Base-by-base conservation (phyloP, 2,113 vertebrate species). In the Ibidorhyncha struthersii region DNA sequence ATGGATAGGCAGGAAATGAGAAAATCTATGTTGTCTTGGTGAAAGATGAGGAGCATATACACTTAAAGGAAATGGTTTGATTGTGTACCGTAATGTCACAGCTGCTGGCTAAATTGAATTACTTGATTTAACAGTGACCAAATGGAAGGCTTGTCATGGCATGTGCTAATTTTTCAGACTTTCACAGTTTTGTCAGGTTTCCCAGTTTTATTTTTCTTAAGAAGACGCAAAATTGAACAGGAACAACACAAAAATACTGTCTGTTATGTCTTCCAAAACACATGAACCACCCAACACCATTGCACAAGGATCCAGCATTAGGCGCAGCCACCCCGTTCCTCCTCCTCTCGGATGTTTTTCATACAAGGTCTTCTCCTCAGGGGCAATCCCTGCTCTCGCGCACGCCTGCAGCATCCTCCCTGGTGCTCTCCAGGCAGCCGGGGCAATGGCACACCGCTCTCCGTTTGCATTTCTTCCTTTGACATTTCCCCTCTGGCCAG, bases 1-100 rank as follows among this genome's bases (percentile, higher is more conserved):
- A 94, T 86, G 85, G 90, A 80, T 62, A 80, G 88, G 85, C 96
- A 97, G 96, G 96, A 97, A 97, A 97, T 97, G 93, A 97, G 89
- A 97, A 96, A 92, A 53, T 43, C 49, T 58, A 0, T 34, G 89
- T 53, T 91, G 82, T 43, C 94, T 65, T 82, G 91, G 89, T 85
- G 93, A 87, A 72, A 93, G 89, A 73, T 78, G 66, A 95, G 90
- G 52, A 96, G 84, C 77, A 27, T 1, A 14, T 5, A 45, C 50
- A 22, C 12, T 27, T 26, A 40, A 72, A 71, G 62, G 81, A 52
- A 77, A 3, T 2, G 41, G 43, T 21, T 66, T 40, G 92, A 38
- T 10, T 30, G 29, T 61, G 91, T 8, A 20, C 73, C 6, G 1
- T 61, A 53, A 84, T 32, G 49, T 40, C 41, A 2, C 0, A 2